Percentiles rank a stretch among this genome's conserved stretches.
phyloP scores from a whole-genome alignment of 2,797 vertebrate species.

The Sebastes glaucus region DNA sequence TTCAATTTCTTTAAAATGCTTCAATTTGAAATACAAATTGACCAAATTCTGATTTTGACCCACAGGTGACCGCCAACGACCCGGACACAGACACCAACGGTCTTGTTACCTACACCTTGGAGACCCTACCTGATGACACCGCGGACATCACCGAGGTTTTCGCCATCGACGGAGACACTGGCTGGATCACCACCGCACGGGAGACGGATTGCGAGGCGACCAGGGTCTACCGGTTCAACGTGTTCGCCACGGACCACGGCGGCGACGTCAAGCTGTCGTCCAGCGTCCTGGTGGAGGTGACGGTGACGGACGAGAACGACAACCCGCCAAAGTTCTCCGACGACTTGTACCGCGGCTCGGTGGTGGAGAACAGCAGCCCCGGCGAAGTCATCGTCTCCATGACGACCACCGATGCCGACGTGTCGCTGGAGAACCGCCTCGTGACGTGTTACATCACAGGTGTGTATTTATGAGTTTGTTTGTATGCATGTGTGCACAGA shows the following conservation, averaged over 20 bases:
- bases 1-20: neutral
- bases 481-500: neutral
- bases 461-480: slow-evolving; percentile 62
- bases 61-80: slow-evolving; percentile 95
- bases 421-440: slow-evolving; percentile 90
- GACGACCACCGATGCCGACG: slow-evolving; percentile 88
- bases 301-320: slow-evolving; percentile 95
- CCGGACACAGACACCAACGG: slow-evolving; percentile 92
- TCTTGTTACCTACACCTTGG: slow-evolving; percentile 91
- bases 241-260: slow-evolving; percentile 93
- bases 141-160: slow-evolving; percentile 82
- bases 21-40: neutral
- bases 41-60: slow-evolving; percentile 62
- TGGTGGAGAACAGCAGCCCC: slow-evolving; percentile 88
- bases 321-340: slow-evolving; percentile 91
- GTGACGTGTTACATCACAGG: slow-evolving; percentile 97
- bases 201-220: slow-evolving; percentile 89
- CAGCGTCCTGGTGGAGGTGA: slow-evolving; percentile 91
- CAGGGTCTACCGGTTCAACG: slow-evolving; percentile 87
- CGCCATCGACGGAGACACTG: slow-evolving; percentile 89
- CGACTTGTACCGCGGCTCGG: slow-evolving; percentile 87
- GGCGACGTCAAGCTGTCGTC: slow-evolving; percentile 90
- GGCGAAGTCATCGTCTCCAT: slow-evolving; percentile 88
- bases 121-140: slow-evolving; percentile 76
- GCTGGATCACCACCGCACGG: slow-evolving; percentile 91